A percentile compares a stretch with the other conserved stretches of the same genome.
Evolutionary conservation across 1,140 invertebrate species (phyloP).

Genomic region (Ostrea denselamellosa): DNA sequence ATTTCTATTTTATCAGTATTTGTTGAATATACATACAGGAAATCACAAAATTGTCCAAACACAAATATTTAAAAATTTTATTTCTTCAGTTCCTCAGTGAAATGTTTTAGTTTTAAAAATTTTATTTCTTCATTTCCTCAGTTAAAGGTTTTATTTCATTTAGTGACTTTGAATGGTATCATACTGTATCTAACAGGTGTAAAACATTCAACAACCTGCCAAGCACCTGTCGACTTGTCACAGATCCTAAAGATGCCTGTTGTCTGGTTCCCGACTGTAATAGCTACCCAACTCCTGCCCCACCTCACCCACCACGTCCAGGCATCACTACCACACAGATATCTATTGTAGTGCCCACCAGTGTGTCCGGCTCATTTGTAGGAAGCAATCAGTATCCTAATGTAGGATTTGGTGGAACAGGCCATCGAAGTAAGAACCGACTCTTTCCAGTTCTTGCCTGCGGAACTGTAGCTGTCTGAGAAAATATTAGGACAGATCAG

Average conservation of each 20-base stretch:
- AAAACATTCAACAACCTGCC: slow-evolving; percentile 55
- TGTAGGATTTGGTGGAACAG: slow-evolving; percentile 28
- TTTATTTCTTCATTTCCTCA: too few relatives aligned
- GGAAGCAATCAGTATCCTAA: slow-evolving; percentile 42
- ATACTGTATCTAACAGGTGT: slow-evolving; percentile 53
- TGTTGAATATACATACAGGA: too few relatives aligned
- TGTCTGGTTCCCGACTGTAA: slow-evolving; percentile 66
- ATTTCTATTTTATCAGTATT: too few relatives aligned
- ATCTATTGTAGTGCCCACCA: slow-evolving; percentile 43
- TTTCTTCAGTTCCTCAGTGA: too few relatives aligned
- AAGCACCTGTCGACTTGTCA: slow-evolving; percentile 52
- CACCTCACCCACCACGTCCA: slow-evolving; percentile 46
- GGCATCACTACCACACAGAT: slow-evolving; percentile 50
- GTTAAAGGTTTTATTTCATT: too few relatives aligned
- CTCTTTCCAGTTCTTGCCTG: neutral
- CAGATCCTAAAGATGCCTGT: slow-evolving; percentile 56
- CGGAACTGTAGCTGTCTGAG: neutral
- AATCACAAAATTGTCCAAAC: too few relatives aligned
- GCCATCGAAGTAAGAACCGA: neutral
- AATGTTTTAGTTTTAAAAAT: too few relatives aligned
- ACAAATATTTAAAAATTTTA: too few relatives aligned
- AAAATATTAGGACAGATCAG: too few relatives aligned
- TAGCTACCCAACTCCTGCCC: slow-evolving; percentile 54
- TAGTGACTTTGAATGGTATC: neutral
- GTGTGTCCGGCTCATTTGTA: slow-evolving; percentile 51